Percentiles rank a stretch among this genome's conserved stretches.
phyloP scores from a whole-genome alignment of 2,797 vertebrate genomes.

The Girardinus metallicus region DNA sequence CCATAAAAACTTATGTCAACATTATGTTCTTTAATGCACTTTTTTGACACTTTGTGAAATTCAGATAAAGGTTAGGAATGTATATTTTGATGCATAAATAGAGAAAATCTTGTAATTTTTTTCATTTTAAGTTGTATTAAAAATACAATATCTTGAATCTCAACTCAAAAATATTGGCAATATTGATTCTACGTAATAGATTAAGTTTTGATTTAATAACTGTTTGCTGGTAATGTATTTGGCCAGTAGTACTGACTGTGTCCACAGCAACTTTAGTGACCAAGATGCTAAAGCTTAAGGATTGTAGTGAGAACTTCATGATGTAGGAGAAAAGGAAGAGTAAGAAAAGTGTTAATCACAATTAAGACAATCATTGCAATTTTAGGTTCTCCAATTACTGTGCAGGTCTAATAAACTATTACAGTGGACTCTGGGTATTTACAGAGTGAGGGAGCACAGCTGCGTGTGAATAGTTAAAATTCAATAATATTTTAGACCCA shows the following conservation, averaged over 20 bases:
- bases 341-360: too few relatives aligned
- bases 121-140: not conserved
- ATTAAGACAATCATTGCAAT: not conserved
- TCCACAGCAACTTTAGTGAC: not conserved
- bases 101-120: not conserved
- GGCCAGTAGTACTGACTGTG: not conserved
- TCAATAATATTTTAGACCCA: too few relatives aligned
- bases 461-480: too few relatives aligned
- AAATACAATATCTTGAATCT: not conserved
- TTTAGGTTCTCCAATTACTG: not conserved
- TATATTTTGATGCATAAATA: not conserved
- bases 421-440: not conserved
- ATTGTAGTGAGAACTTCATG: not conserved
- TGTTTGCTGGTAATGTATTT: not conserved
- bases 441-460: too few relatives aligned
- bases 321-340: not conserved
- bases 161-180: not conserved
- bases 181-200: not conserved
- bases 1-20: not conserved
- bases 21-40: not conserved
- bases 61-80: not conserved
- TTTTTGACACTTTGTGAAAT: not conserved
- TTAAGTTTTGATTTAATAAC: too few relatives aligned
- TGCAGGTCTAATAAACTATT: not conserved
- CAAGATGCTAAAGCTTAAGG: not conserved